Percentiles rank a stretch among this genome's conserved stretches.
These are phyloP conservation scores for Hippoglossus hippoglossus DNA, from an alignment of 2,797 vertebrate genomes.

Conservation along the genomic window DNA sequence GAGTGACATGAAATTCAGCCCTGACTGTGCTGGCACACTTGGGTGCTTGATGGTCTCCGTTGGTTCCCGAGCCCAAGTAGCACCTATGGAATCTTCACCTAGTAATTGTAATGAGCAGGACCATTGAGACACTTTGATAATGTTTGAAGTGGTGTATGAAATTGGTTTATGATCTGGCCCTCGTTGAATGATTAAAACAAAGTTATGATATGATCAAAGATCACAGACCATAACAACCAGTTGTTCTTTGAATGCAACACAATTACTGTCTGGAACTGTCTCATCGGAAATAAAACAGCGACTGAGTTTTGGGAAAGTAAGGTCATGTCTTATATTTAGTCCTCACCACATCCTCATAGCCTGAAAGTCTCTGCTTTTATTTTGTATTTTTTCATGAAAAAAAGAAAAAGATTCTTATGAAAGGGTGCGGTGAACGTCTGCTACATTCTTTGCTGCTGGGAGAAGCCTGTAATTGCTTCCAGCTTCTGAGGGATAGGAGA, in stretches of 20 bases:
- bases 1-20: too few relatives aligned
- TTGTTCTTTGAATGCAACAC: conserved; percentile 4
- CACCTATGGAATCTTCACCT: too few relatives aligned
- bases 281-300: conserved; percentile 37
- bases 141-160: conserved; percentile 12
- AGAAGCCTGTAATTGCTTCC: conserved; percentile 82
- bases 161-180: neutral
- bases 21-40: too few relatives aligned
- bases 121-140: neutral
- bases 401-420: conserved; percentile 63
- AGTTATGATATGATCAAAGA: neutral
- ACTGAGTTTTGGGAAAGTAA: conserved; percentile 56
- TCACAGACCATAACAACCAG: neutral
- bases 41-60: too few relatives aligned
- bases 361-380: conserved; percentile 59
- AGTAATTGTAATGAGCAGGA: neutral
- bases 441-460: conserved; percentile 75
- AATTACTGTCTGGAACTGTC: conserved; percentile 39
- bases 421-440: conserved; percentile 72
- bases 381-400: conserved; percentile 51
- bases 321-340: conserved; percentile 70
- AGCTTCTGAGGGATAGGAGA: conserved; percentile 66
- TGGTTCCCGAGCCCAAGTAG: too few relatives aligned
- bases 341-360: conserved; percentile 60
- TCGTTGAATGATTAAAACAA: neutral